Conservation (phyloP, 2,113 vertebrate species). For the Calonectris borealis region DNA sequence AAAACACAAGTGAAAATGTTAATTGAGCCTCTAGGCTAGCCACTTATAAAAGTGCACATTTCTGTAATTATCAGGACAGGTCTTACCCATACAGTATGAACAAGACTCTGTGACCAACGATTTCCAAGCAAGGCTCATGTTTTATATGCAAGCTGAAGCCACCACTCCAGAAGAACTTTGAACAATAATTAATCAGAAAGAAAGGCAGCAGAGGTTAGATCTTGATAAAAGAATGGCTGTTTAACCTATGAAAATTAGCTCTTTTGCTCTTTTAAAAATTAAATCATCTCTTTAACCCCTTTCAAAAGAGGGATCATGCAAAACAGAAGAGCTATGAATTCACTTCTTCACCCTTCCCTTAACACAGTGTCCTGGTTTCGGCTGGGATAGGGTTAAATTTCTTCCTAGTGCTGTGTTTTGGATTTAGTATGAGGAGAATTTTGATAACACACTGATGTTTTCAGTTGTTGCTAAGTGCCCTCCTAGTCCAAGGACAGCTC, state of each 20-base stretch:
- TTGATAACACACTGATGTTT: too few relatives aligned
- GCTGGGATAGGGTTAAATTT: too few relatives aligned
- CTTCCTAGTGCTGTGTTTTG: too few relatives aligned
- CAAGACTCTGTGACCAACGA: neutral
- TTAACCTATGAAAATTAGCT: neutral
- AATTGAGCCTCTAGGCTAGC: neutral
- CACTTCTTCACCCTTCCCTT: neutral
- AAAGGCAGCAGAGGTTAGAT: neutral
- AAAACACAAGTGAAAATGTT: conserved; percentile 12
- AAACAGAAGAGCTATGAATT: neutral
- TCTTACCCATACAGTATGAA: neutral
- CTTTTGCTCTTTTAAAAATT: neutral
- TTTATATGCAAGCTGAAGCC: neutral
- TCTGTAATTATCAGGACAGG: neutral
- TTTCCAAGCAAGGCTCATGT: neutral
- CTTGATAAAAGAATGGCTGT: neutral
- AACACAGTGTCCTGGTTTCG: too few relatives aligned
- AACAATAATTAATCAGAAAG: neutral
- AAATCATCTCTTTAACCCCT: neutral
- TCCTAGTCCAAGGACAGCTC: too few relatives aligned
- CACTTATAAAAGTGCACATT: neutral
- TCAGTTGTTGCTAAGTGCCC: too few relatives aligned
- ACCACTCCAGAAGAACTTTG: neutral
- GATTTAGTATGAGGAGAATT: too few relatives aligned
- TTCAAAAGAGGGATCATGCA: neutral